A percentile compares a stretch with the other conserved stretches of the same genome.
phyloP scores from a whole-genome alignment of 2,888 invertebrate species.

The Alcis repandata region DNA sequence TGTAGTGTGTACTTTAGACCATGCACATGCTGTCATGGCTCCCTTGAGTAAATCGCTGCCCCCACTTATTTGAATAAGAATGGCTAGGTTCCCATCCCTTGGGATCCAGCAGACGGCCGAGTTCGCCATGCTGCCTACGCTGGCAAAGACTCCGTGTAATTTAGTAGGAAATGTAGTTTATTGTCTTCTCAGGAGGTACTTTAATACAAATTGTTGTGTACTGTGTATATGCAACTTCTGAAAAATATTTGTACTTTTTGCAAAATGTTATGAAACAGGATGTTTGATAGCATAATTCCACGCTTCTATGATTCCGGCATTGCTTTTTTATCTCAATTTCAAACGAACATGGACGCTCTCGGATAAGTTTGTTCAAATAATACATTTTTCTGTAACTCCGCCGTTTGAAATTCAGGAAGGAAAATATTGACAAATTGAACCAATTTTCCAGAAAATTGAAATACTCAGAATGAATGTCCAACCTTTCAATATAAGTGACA shows the following conservation, averaged over 20 bases:
- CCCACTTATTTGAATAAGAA: conserved; percentile 84
- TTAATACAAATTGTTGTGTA: conserved; percentile 21
- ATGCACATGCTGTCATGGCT: conserved; percentile 59
- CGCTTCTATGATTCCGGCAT: neutral
- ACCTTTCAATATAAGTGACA: conserved; percentile 52
- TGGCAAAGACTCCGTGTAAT: conserved; percentile 62
- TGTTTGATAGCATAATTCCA: neutral
- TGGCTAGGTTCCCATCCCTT: conserved; percentile 65
- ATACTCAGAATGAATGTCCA: conserved; percentile 40
- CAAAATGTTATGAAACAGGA: neutral
- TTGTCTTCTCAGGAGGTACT: conserved; percentile 47
- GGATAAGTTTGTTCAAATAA: neutral
- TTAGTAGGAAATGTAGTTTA: conserved; percentile 57
- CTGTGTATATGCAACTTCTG: conserved; percentile 13
- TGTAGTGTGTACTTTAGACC: conserved; percentile 45
- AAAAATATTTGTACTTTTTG: neutral
- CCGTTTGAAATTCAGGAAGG: conserved; percentile 18
- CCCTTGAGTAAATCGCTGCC: conserved; percentile 72
- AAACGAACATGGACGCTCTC: neutral
- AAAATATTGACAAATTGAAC: conserved; percentile 25
- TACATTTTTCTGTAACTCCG: neutral
- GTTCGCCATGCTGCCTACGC: conserved; percentile 58
- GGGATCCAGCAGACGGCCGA: conserved; percentile 60
- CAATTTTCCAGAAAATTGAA: conserved; percentile 35
- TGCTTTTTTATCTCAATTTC: neutral